Percentiles rank a stretch among this genome's conserved stretches.
phyloP scores from a whole-genome alignment of 2,888 invertebrate species.

The Neoaliturus tenellus region DNA sequence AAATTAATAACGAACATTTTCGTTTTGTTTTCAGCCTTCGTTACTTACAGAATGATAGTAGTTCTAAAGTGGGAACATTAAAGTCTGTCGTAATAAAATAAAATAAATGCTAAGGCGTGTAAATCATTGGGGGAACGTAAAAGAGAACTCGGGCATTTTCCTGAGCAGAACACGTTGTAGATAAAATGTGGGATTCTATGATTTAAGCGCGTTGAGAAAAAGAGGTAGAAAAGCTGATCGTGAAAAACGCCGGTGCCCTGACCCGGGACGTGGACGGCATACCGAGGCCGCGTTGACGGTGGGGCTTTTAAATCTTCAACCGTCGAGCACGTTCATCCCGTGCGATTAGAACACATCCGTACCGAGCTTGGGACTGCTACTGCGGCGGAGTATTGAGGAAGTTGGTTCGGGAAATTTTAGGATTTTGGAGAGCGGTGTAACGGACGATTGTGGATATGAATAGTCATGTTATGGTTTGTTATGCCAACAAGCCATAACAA shows the following conservation, averaged over 20 bases:
- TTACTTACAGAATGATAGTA: too few relatives aligned
- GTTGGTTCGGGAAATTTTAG: too few relatives aligned
- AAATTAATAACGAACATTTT: too few relatives aligned
- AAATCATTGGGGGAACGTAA: not conserved
- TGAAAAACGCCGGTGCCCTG: constrained; percentile 41
- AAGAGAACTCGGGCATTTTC: not conserved
- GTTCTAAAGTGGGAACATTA: too few relatives aligned
- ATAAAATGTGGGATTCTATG: constrained; percentile 33
- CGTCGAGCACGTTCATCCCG: not conserved
- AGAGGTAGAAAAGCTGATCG: constrained; percentile 36
- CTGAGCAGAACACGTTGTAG: constrained; percentile 18
- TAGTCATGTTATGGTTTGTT: too few relatives aligned
- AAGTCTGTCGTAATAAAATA: too few relatives aligned
- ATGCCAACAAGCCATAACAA: too few relatives aligned
- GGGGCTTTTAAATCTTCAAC: not conserved
- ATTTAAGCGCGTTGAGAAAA: constrained; percentile 27
- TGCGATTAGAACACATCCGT: constrained; percentile 1
- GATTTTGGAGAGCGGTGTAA: too few relatives aligned
- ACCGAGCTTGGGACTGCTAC: not conserved
- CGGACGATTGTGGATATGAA: too few relatives aligned
- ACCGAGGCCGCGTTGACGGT: not conserved
- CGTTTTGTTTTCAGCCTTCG: too few relatives aligned
- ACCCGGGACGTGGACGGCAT: constrained; percentile 22
- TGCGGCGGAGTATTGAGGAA: too few relatives aligned
- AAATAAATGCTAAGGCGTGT: too few relatives aligned